Percentiles rank a stretch among this genome's conserved stretches.
These are phyloP conservation scores for Pegoplata infirma DNA, from an alignment of 2,888 invertebrate genomes.

Conservation along the genomic window DNA sequence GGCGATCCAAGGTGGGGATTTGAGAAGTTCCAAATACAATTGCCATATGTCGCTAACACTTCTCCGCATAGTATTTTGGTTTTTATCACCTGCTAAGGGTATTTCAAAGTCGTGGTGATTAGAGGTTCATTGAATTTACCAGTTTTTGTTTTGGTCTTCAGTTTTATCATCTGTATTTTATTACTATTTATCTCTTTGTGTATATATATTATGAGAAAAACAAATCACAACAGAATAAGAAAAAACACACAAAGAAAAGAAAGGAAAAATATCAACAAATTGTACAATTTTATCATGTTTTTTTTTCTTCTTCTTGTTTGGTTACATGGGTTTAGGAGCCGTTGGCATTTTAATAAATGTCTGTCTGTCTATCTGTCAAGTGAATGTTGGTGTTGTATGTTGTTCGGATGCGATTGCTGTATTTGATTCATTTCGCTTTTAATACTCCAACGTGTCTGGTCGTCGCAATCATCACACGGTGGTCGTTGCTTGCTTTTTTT, in stretches of 20 bases:
- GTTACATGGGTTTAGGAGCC: slow-evolving; percentile 16
- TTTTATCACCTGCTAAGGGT: no score
- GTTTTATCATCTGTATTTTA: slow-evolving; percentile 26
- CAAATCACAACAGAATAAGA: slow-evolving; percentile 1
- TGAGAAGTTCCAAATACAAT: no score
- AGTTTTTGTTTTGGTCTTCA: slow-evolving; percentile 43
- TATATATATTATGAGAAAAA: slow-evolving; percentile 3
- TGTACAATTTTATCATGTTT: no score
- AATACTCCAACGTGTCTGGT: slow-evolving; percentile 40
- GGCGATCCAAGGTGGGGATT: no score
- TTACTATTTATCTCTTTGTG: slow-evolving; percentile 4
- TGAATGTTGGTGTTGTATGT: slow-evolving; percentile 6
- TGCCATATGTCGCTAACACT: no score
- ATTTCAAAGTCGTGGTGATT: not conserved
- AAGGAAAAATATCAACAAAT: not conserved
- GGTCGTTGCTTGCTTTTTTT: slow-evolving; percentile 1
- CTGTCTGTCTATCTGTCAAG: not conserved
- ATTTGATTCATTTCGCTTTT: slow-evolving; percentile 52
- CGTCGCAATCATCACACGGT: slow-evolving; percentile 1
- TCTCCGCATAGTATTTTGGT: no score
- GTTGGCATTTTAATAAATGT: slow-evolving; percentile 20
- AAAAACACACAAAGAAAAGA: slow-evolving; percentile 21
- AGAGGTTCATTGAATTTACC: not conserved
- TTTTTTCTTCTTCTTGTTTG: slow-evolving; percentile 29
- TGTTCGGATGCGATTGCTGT: slow-evolving; percentile 26